These are phyloP conservation scores for Agrotis puta DNA, from an alignment of 2,888 invertebrate species.

Conservation along the genomic window DNA sequence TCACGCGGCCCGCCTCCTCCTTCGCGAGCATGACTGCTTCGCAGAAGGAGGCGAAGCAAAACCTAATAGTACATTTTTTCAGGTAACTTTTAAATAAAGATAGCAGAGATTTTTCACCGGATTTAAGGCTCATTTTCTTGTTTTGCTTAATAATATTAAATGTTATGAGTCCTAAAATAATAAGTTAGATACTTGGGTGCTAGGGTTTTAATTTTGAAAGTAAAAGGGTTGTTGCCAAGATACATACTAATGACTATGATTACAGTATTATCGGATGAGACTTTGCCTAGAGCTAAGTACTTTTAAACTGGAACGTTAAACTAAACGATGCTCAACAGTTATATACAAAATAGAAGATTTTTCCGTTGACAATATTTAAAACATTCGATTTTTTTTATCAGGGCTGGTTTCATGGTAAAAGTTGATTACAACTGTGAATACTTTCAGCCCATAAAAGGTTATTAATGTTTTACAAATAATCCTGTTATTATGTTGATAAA, in stretches of 20 bases:
- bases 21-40: too few relatives aligned
- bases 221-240: slow-evolving; percentile 4
- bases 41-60: too few relatives aligned
- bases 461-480: too few relatives aligned
- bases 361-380: too few relatives aligned
- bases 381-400: too few relatives aligned
- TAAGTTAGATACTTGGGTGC: too few relatives aligned
- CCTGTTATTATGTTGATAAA: slow-evolving; percentile 1
- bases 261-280: slow-evolving; percentile 10
- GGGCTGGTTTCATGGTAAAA: too few relatives aligned
- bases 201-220: slow-evolving; percentile 28
- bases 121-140: slow-evolving; percentile 9
- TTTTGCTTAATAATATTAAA: slow-evolving; percentile 8
- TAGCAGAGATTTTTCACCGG: background rate
- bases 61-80: background rate
- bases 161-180: slow-evolving; percentile 19
- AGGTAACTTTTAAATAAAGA: background rate
- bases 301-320: slow-evolving; percentile 9
- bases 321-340: background rate
- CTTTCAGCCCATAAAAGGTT: too few relatives aligned
- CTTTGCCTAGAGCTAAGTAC: background rate
- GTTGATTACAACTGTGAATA: too few relatives aligned
- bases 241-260: slow-evolving; percentile 29
- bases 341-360: too few relatives aligned
- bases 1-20: too few relatives aligned